Base-by-base conservation (phyloP, 2,113 vertebrate genomes). In the Carassius carassius region DNA sequence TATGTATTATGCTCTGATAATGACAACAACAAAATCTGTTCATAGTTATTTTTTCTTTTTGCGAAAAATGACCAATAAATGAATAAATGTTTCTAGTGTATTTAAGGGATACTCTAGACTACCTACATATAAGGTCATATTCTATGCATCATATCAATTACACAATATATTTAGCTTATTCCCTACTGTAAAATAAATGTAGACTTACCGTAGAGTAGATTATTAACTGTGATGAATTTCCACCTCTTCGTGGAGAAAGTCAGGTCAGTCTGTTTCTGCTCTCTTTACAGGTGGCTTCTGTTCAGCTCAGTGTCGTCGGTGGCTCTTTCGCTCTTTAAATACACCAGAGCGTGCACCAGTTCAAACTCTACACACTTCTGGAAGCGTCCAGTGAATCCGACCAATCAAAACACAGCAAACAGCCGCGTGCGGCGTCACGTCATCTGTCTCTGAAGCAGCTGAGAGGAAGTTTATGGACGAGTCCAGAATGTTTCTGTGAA, bases 341-440 rank as follows among this genome's bases (percentile, higher is more conserved):
- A 23, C 80, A 58, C 17, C 47, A 69, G 21, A 35, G 29, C 23
- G 23, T 58, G 54, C 80, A 3, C 3, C 0, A 35, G 2, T 10
- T 86, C 60, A 16, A 23, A n/a, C 60, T 73, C 85, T 78, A 47
- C 13, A 12, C 51, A 35, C 5, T 83, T 86, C 85, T 83, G 19
- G 74, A 73, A 83, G 16, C 32, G n/a, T 23, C 73, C 7, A 19
- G 25, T 5, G 21, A 37, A 19, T 6, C 51, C 1, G 63, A 79
- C 85, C 81, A 86, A 83, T 86, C 65, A 86, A 17, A 62, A 25
- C 23, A 23, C 7, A 62, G 2, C 35, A 14, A 12, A 37, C 17
- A 17, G 17, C 7, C 3, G 35, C 32, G 8, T 14, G 41, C 37
- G 13, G 35, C 17, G 8, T 10, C n/a, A 54, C 60, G 37, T 65